Evolutionary conservation across 2,797 vertebrate genomes (phyloP), one percentile per base, ranked within the genome.

Genomic region (Odontamblyopus rebecca): DNA sequence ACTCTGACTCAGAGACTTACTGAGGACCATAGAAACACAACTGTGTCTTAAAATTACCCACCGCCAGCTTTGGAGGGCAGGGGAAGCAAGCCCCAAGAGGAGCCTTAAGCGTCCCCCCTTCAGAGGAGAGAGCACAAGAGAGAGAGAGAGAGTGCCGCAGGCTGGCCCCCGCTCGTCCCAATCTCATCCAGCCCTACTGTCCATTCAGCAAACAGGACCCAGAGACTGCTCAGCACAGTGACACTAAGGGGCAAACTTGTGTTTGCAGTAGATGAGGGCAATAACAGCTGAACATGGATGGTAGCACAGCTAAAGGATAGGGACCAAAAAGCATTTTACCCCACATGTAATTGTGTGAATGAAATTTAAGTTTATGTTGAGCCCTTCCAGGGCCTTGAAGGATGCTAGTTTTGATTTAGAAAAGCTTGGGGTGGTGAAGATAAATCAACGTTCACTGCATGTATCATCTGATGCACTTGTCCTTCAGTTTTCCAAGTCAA

Each of bases 1-100:
- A 98, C 93, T 99, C 97, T 0, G 97, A 99, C 83, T 99, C 97
- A 0, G 97, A 98, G 93, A 98, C 97, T 50, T 99, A 98, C 91
- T 98, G 92, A 97, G 65, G 54, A 67, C 81, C 75, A 67, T 85
- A 84, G 70, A 88, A 85, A 82, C 87, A 85, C 88, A 89, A 82
- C 82, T 87, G 91, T 93, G 92, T 93, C 91, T 93, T 93, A 91
- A 88, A 81, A 86, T 89, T 80, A 86, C 77, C 84, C 85, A 77
- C 81, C 73, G 81, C 86, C 85, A 90, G 86, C 85, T 89, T 86
- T 78, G 85, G 84, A 86, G 75, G 86, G 81, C 74, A 76, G 69
- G 79, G 71, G 73, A 82, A 77, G 82, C 70, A 51, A 85, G 81
- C 77, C 83, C 84, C 74, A 78, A 75, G 72, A 88, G 87, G 89